Evolutionary conservation across 1,140 invertebrate genomes (phyloP).

Genomic region (Melitaea cinxia): DNA sequence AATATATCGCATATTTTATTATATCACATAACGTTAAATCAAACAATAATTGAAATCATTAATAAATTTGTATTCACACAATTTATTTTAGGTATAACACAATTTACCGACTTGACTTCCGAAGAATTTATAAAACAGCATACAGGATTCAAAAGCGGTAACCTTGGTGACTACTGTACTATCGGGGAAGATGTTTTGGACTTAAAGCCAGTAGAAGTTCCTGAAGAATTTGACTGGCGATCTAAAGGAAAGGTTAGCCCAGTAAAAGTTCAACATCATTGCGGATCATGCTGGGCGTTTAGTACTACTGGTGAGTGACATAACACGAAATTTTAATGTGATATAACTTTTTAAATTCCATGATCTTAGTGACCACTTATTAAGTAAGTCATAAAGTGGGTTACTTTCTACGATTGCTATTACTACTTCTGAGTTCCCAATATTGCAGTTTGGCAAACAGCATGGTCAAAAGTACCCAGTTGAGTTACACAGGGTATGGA

Average conservation of each 20-base stretch:
- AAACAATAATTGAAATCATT: no score
- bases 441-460: no score
- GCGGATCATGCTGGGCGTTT: slow-evolving; percentile 16
- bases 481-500: no score
- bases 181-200: background rate
- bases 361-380: no score
- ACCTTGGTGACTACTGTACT: background rate
- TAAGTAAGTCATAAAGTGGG: no score
- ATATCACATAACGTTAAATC: no score
- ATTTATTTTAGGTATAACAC: background rate
- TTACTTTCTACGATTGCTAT: no score
- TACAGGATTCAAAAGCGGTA: background rate
- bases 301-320: background rate
- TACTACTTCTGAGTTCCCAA: no score
- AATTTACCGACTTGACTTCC: slow-evolving; percentile 7
- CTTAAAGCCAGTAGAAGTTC: background rate
- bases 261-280: background rate
- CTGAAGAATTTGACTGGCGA: slow-evolving; percentile 18
- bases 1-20: no score
- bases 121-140: slow-evolving; percentile 13
- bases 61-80: background rate
- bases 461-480: no score
- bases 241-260: background rate
- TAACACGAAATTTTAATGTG: no score
- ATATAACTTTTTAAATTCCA: no score